phyloP scores from a whole-genome alignment of 2,113 vertebrate species.

The Apodemus sylvaticus region DNA sequence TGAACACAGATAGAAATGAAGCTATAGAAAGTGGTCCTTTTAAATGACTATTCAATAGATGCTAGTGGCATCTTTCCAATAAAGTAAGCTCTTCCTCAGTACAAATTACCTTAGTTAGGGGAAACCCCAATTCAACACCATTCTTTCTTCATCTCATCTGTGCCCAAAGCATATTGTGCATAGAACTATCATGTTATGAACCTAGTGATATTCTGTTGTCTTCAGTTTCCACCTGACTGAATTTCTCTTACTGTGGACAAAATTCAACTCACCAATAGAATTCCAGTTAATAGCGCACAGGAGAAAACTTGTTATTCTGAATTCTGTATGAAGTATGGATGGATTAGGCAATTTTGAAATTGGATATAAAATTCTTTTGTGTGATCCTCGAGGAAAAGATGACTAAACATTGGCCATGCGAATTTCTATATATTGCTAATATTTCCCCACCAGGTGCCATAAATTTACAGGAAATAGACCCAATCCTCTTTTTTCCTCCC shows the following conservation, averaged over 20 bases:
- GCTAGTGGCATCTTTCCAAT: slow-evolving; percentile 62
- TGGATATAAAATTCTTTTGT: slow-evolving; percentile 34
- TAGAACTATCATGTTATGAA: slow-evolving; percentile 1
- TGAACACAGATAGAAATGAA: slow-evolving; percentile 69
- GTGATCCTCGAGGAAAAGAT: slow-evolving; percentile 29
- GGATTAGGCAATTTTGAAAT: slow-evolving; percentile 27
- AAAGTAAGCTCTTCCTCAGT: slow-evolving; percentile 63
- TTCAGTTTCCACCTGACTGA: slow-evolving; percentile 66
- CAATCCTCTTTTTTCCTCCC: not conserved
- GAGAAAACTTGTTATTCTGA: slow-evolving; percentile 38
- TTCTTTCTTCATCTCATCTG: slow-evolving; percentile 56
- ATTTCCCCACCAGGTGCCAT: slow-evolving; percentile 17
- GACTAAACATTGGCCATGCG: not conserved
- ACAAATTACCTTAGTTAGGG: slow-evolving; percentile 44
- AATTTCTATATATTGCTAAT: not conserved
- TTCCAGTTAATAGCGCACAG: slow-evolving; percentile 56
- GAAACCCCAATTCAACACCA: slow-evolving; percentile 47
- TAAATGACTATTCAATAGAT: slow-evolving; percentile 71
- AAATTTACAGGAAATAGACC: not conserved
- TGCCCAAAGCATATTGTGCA: slow-evolving; percentile 52
- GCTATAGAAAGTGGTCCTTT: slow-evolving; percentile 57
- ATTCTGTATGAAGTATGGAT: slow-evolving; percentile 31
- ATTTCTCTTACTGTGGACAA: slow-evolving; percentile 70
- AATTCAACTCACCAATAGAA: slow-evolving; percentile 56
- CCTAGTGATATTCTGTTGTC: slow-evolving; percentile 41